These are phyloP conservation scores for Antedon mediterranea DNA, from an alignment of 53 echinoderm and acorn worm species.

Conservation along the genomic window DNA sequence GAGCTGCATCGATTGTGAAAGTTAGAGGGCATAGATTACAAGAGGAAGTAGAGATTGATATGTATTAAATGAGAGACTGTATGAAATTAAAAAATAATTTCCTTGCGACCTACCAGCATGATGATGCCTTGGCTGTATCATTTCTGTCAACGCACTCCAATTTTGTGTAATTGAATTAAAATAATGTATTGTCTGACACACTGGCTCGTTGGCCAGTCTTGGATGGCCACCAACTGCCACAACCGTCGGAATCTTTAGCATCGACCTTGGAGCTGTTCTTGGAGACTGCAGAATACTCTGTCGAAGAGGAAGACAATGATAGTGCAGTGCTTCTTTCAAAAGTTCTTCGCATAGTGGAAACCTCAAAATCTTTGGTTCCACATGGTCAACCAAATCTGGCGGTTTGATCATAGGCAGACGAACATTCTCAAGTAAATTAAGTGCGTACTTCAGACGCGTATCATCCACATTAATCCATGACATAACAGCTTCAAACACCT, in stretches of 20 bases:
- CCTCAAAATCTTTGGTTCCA: conserved; percentile 63
- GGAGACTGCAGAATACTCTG: conserved; percentile 73
- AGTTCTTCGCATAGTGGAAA: conserved; percentile 52
- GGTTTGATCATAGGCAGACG: conserved; percentile 78
- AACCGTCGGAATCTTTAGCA: conserved; percentile 29
- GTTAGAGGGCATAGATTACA: too few relatives aligned
- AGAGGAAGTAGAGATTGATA: too few relatives aligned
- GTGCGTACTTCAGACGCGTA: conserved; percentile 20
- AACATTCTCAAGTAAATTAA: conserved; percentile 35
- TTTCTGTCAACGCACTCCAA: conserved; percentile 48
- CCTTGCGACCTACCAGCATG: conserved; percentile 87
- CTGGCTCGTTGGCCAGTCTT: conserved; percentile 46
- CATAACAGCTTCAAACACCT: conserved; percentile 27
- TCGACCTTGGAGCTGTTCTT: conserved; percentile 60
- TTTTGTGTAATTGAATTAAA: conserved; percentile 39
- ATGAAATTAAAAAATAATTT: too few relatives aligned
- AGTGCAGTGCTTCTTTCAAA: conserved; percentile 78
- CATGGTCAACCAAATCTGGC: conserved; percentile 71
- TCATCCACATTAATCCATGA: conserved; percentile 55
- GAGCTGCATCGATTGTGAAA: too few relatives aligned
- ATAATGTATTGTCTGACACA: conserved; percentile 38
- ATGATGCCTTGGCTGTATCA: conserved; percentile 69
- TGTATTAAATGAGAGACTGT: too few relatives aligned
- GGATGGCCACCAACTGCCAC: conserved; percentile 83
- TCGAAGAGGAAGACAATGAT: conserved; percentile 75